These are phyloP conservation scores for Anhinga anhinga DNA, from an alignment of 2,113 vertebrate genomes.

Conservation along the genomic window DNA sequence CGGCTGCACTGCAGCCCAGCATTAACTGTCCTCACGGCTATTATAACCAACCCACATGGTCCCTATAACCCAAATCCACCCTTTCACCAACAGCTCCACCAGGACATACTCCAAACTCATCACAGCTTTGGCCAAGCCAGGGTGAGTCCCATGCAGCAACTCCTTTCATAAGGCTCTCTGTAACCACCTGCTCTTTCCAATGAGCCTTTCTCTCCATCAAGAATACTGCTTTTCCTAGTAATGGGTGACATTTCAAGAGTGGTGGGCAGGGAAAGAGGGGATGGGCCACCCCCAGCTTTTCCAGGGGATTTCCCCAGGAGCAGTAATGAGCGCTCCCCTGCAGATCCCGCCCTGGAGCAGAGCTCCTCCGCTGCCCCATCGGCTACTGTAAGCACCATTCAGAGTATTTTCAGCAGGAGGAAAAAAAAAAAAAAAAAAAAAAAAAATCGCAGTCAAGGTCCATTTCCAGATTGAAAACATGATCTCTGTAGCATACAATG, in stretches of 20 bases:
- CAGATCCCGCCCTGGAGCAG: background rate
- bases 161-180: background rate
- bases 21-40: background rate
- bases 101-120: background rate
- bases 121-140: background rate
- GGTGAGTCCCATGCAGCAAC: rapidly evolving
- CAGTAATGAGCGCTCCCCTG: rapidly evolving
- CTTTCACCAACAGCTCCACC: background rate
- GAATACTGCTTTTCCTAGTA: rapidly evolving
- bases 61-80: background rate
- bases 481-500: background rate
- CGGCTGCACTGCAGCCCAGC: background rate
- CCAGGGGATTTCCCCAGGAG: background rate
- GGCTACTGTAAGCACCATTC: background rate
- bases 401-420: background rate
- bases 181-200: background rate
- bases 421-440: too few species aligned
- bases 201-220: rapidly evolving
- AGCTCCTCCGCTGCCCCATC: background rate
- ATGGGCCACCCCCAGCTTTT: background rate
- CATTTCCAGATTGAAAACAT: background rate
- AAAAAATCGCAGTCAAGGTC: background rate
- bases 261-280: background rate
- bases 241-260: rapidly evolving
- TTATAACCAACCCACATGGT: rapidly evolving